Base-by-base conservation (phyloP, 2,888 invertebrate genomes). In the Drosophila rellima region DNA sequence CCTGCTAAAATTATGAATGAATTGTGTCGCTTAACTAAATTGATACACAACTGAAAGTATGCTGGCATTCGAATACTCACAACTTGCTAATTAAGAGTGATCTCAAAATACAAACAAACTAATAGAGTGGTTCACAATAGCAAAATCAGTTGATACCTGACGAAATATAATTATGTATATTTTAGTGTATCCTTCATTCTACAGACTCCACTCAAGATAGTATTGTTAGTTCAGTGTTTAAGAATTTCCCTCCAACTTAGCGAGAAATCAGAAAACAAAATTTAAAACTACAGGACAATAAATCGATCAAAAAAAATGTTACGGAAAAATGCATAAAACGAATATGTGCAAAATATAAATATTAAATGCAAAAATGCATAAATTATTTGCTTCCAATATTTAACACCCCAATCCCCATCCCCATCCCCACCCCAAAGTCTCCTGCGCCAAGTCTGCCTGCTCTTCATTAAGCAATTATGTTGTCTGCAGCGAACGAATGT, bases 381-480 rank as follows among this genome's bases (percentile, higher is more conserved):
- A 45, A 47, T 40, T 5, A 40, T 56, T 35, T 18, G n/a, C 11
- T 50, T 35, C 3, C 13, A 29, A 8, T 20, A 67, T 3, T 15
- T 17, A 20, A 39, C 17, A 35, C 39, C 15, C 50, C 33, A 2
- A 35, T 6, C 1, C 35, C 0, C n/a, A n/a, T 7, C 13, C 44
- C 33, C 5, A 35, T 6, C 2, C 26, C 26, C 6, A 6, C 13
- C 2, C 35, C 26, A 3, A 20, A 31, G 8, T 54, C 17, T 33
- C 3, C 8, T 50, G 40, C 18, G n/a, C 0, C 6, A 17, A n/a
- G 10, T 11, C 15, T 40, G 7, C 15, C 15, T 23, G 37, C 55
- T 18, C 63, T 67, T 70, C 44, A 78, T 65, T 67, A 62, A 72
- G 56, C 65, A 75, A 66, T 76, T 63, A 57, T 54, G 37, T 33